Conservation (phyloP, 2,888 invertebrate species). For the Pollenia griseotomentosa region DNA sequence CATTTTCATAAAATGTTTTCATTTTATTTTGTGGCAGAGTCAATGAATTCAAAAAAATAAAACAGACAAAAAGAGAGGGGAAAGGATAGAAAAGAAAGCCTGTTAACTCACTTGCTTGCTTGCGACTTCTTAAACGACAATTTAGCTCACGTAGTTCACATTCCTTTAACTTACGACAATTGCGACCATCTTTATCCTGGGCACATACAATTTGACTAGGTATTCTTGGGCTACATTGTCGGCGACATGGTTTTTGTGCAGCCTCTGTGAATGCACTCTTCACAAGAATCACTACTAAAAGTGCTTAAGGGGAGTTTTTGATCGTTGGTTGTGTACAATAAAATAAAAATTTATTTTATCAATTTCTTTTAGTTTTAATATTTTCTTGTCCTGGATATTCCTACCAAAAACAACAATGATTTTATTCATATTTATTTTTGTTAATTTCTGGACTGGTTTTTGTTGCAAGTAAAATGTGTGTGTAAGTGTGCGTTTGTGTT, state of each 20-base stretch:
- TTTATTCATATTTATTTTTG: constrained; percentile 55
- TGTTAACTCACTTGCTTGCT: constrained; percentile 59
- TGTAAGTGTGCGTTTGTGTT: not conserved
- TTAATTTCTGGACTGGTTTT: not conserved
- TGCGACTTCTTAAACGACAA: constrained; percentile 64
- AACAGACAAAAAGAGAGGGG: not conserved
- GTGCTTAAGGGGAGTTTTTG: constrained; percentile 33
- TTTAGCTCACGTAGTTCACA: constrained; percentile 70
- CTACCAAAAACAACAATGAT: constrained; percentile 48
- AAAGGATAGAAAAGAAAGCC: not conserved
- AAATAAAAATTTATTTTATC: constrained; percentile 50
- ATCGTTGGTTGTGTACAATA: constrained; percentile 13
- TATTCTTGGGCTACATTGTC: constrained; percentile 61
- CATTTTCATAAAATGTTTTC: constrained; percentile 51
- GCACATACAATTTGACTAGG: constrained; percentile 61
- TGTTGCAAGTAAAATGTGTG: not conserved
- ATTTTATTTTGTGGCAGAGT: constrained; percentile 15
- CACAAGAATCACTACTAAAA: constrained; percentile 20
- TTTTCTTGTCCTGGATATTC: constrained; percentile 17
- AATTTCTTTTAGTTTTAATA: constrained; percentile 63
- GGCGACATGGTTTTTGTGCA: constrained; percentile 64
- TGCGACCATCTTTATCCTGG: constrained; percentile 60
- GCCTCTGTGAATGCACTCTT: constrained; percentile 16
- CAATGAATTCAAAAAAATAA: not conserved
- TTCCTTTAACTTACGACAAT: constrained; percentile 68